Evolutionary conservation across 1,140 invertebrate genomes (phyloP), one percentile per base, ranked within the genome.

Genomic region (Trinorchestia longiramus): DNA sequence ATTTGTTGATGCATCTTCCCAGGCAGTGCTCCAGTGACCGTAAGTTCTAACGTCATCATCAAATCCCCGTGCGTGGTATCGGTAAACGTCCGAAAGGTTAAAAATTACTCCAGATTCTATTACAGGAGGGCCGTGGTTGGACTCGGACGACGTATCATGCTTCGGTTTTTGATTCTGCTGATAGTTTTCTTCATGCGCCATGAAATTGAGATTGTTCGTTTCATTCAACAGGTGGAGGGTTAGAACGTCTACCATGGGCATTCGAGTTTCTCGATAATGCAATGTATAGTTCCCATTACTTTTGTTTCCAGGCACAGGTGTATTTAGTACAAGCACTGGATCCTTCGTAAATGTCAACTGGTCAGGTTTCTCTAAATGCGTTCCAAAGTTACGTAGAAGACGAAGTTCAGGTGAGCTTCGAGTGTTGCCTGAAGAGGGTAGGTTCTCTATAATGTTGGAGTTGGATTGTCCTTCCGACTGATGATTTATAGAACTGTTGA

Each of bases 121-220:
- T 11, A 90, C 15, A 42, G 88, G 88, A 19, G 88, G 88, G 43
- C 88, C 43, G 36, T 90, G 41, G 62, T 36, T 28, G 11, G 62
- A 90, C 43, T 90, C 43, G 41, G 88, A 41, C 41, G 88, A 90
- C n/a, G 41, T 90, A 43, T 15, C 41, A 36, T 90, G n/a, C 11
- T 90, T 43, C 41, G 88, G 41, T 3, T 17, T 90, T 90, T 90
- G 88, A 90, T 90, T 90, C 88, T 90, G n/a, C 28, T 90, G 88
- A 42, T 90, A 42, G 41, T 17, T 90, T 90, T 8, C 43, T 42
- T 90, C 88, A 36, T 90, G 88, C n/a, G 3, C n/a, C n/a, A 43
- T 19, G 6, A 36, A 8, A 28, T 90, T 42, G 0, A 36, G 88
- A 90, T 90, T 43, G n/a, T 90, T 19, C 41, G 88, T 41, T 41